Base-by-base conservation (phyloP, 2,888 invertebrate genomes). In the Eupeodes latifasciatus region DNA sequence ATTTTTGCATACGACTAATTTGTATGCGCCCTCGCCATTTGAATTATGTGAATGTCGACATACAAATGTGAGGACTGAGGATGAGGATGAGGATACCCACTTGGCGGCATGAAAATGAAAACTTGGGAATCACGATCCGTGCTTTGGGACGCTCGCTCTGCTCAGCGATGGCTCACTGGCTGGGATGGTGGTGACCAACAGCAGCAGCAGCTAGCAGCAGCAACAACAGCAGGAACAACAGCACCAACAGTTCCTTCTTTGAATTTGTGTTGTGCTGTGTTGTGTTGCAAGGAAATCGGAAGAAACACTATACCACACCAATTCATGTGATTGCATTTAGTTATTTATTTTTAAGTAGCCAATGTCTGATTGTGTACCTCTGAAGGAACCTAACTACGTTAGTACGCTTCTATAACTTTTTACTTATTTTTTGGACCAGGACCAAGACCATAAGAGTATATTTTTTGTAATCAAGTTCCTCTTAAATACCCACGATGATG, bases 1-100 rank as follows among this genome's bases (percentile, higher is more conserved):
- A 88, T 88, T 85, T 89, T 89, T 84, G 89, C 89, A 89, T 89
- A 89, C 89, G 89, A 89, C 89, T 89, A 89, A 89, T 89, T 89
- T 89, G 89, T 89, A 89, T 89, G 89, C 89, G 89, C 89, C 89
- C 89, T 89, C 89, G 81, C 83, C 79, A 84, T 89, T 89, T 88
- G 87, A 88, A 81, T 88, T 88, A 88, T 88, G 84, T 88, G 87
- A 84, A 88, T 81, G 84, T 88, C 84, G 84, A 80, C 83, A 75
- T 83, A 87, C 86, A 87, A 87, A 87, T 87, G 86, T 80, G 86
- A 83, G 79, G 82, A 40, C 47, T 47, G 47, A 47, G 47, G 12
- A 47, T 47, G 40, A 40, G 40, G 40, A 40, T 40, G 40, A 40
- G 40, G 40, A 75, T 86, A 82, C 86, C 71, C 66, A 77, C 75